Conservation (phyloP, 2,113 vertebrate genomes). For the Elgaria multicarinata region DNA sequence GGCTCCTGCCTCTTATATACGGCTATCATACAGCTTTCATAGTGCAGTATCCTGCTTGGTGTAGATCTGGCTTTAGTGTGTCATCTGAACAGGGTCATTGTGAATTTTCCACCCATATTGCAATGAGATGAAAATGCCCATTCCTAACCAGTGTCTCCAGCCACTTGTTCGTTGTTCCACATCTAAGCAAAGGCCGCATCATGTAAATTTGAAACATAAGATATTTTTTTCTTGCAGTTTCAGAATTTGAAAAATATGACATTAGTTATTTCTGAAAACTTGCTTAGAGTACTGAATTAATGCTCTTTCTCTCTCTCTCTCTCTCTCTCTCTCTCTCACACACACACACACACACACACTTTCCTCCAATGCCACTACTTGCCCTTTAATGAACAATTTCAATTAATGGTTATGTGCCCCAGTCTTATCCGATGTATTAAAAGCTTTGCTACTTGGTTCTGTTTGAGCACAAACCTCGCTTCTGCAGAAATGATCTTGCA, state of each 20-base stretch:
- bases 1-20: no score
- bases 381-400: slow-evolving; percentile 54
- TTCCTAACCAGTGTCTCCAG: background rate
- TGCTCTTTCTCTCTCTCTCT: no score
- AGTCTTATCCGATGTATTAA: slow-evolving; percentile 65
- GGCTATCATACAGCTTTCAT: no score
- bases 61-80: no score
- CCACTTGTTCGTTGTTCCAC: background rate
- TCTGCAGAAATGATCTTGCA: slow-evolving; percentile 69
- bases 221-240: background rate
- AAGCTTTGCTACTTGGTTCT: slow-evolving; percentile 61
- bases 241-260: background rate
- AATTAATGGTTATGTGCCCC: slow-evolving; percentile 56
- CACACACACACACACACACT: background rate
- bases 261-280: background rate
- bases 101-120: background rate
- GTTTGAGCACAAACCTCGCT: slow-evolving; percentile 72
- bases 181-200: background rate
- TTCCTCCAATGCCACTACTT: background rate
- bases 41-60: no score
- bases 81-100: no score
- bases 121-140: background rate
- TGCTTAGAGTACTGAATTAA: background rate
- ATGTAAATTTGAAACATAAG: background rate
- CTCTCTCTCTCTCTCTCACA: no score